A percentile compares a stretch with the other conserved stretches of the same genome.
These are phyloP conservation scores for Euplexia lucipara DNA, from an alignment of 2,888 invertebrate genomes.

Conservation along the genomic window DNA sequence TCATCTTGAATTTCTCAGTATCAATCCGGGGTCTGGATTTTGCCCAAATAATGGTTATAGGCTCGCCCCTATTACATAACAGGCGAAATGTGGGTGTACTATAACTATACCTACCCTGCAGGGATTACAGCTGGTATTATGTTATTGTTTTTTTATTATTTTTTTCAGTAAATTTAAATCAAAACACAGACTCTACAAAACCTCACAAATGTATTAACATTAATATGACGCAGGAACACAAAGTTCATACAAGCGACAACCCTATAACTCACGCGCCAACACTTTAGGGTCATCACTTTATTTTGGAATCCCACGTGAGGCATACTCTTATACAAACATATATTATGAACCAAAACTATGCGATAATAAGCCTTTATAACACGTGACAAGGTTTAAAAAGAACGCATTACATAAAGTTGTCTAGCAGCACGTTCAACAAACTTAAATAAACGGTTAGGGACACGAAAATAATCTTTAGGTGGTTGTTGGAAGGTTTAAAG, in stretches of 20 bases:
- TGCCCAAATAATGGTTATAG: background rate
- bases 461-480: conserved; percentile 49
- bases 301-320: conserved; percentile 79
- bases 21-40: background rate
- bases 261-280: conserved; percentile 76
- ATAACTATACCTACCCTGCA: too few species aligned
- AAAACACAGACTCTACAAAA: conserved; percentile 55
- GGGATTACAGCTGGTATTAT: too few species aligned
- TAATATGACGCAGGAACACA: conserved; percentile 61
- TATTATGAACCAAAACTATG: background rate
- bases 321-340: conserved; percentile 59
- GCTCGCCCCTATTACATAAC: too few species aligned
- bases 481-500: conserved; percentile 35
- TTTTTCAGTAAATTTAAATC: conserved; percentile 31
- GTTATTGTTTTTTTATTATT: too few species aligned
- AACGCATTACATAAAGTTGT: conserved; percentile 44
- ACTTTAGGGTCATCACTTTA: conserved; percentile 82
- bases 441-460: conserved; percentile 12
- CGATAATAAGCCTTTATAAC: conserved; percentile 41
- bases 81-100: too few species aligned
- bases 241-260: conserved; percentile 70
- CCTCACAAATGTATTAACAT: conserved; percentile 57
- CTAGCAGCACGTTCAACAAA: conserved; percentile 27
- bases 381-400: conserved; percentile 20
- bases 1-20: background rate